phyloP scores from a whole-genome alignment of 2,113 vertebrate genomes.

The Gobiocypris rarus region DNA sequence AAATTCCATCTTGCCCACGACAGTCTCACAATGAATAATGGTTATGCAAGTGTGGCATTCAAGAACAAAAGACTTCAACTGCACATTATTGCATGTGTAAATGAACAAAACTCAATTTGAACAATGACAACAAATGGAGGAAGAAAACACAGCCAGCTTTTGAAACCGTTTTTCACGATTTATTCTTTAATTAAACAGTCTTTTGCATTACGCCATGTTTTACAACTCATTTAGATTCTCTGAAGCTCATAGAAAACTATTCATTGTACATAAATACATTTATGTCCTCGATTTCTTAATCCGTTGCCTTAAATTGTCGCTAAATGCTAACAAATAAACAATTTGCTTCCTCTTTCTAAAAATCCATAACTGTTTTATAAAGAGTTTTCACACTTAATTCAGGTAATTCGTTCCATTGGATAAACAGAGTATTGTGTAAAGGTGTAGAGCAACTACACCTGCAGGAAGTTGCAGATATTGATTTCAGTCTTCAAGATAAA shows the following conservation, averaged over 20 bases:
- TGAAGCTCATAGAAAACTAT: not conserved
- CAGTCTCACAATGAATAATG: conserved; percentile 34
- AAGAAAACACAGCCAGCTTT: not conserved
- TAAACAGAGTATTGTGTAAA: not conserved
- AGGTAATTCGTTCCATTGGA: not conserved
- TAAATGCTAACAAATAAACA: not conserved
- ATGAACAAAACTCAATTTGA: conserved; percentile 28
- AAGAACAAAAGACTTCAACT: conserved; percentile 38
- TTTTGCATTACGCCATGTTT: not conserved
- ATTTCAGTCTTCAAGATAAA: not conserved
- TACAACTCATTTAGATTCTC: conserved; percentile 19
- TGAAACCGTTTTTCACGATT: not conserved
- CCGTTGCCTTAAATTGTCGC: not conserved
- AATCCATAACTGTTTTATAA: not conserved
- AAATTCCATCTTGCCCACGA: conserved; percentile 34
- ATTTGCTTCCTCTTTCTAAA: not conserved
- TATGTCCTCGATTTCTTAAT: not conserved
- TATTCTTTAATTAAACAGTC: not conserved
- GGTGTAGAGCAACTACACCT: not conserved
- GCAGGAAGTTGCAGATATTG: not conserved
- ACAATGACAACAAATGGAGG: conserved; percentile 12
- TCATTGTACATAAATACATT: not conserved
- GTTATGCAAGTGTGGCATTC: conserved; percentile 31
- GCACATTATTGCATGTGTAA: conserved; percentile 21
- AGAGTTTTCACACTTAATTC: not conserved